Evolutionary conservation across 2,797 vertebrate species (phyloP).

Genomic region (Sorex maritimensis): DNA sequence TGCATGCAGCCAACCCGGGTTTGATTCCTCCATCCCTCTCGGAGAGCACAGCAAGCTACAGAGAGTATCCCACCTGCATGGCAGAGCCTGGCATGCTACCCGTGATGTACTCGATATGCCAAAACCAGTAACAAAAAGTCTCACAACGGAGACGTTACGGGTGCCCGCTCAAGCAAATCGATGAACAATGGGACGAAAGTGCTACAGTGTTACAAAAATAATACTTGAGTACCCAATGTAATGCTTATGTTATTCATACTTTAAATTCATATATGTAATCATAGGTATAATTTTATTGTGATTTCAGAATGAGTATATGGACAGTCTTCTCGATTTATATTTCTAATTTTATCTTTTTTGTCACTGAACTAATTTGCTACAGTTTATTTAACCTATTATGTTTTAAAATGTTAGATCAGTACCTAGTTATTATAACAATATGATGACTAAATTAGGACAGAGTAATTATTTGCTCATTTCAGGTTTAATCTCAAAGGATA

Average conservation of each 20-base stretch:
- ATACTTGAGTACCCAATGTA: background rate
- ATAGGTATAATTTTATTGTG: conserved; percentile 5
- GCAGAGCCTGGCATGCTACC: too few species aligned
- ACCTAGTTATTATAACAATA: background rate
- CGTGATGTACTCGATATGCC: too few species aligned
- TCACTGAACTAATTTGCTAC: background rate
- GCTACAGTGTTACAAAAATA: too few species aligned
- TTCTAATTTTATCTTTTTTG: background rate
- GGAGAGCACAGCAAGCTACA: too few species aligned
- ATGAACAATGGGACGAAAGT: too few species aligned
- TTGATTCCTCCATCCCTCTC: too few species aligned
- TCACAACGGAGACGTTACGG: too few species aligned
- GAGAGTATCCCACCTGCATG: too few species aligned
- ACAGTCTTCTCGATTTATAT: conserved; percentile 40
- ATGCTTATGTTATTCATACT: background rate
- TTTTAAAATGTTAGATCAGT: conserved; percentile 35
- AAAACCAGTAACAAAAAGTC: too few species aligned
- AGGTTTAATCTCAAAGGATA: conserved; percentile 17
- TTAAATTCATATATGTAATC: background rate
- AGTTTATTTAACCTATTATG: conserved; percentile 31
- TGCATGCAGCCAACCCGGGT: too few species aligned
- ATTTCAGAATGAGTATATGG: background rate
- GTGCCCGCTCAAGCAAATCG: too few species aligned
- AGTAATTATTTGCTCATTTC: background rate
- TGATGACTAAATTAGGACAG: background rate